A percentile compares a stretch with the other conserved stretches of the same genome.
Evolutionary conservation across 2,888 invertebrate species (phyloP).

Genomic region (Criorhina ranunculi): DNA sequence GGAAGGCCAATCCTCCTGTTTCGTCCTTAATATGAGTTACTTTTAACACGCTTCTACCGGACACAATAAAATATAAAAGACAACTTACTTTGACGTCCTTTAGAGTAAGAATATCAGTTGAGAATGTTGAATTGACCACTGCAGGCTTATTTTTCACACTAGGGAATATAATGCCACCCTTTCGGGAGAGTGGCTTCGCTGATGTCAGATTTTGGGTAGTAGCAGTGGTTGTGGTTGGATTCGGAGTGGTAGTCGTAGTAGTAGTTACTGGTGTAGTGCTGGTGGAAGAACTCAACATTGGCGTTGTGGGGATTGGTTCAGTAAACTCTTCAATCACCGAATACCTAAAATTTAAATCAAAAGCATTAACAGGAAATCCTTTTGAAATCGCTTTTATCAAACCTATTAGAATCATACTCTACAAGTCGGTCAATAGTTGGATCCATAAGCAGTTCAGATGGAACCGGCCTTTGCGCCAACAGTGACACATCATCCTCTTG

Average conservation of each 20-base stretch:
- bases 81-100: constrained; percentile 93
- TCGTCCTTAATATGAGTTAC: too few species aligned
- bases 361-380: constrained; percentile 22
- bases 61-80: not conserved
- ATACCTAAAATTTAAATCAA: constrained; percentile 79
- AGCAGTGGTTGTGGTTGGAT: constrained; percentile 70
- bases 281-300: constrained; percentile 73
- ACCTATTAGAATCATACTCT: constrained; percentile 91
- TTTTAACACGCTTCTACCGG: too few species aligned
- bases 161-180: constrained; percentile 95
- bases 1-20: too few species aligned
- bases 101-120: constrained; percentile 90
- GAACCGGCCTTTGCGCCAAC: constrained; percentile 90
- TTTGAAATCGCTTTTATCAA: constrained; percentile 75
- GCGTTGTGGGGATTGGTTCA: constrained; percentile 80
- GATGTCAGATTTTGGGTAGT: constrained; percentile 78
- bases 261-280: constrained; percentile 77
- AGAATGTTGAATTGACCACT: constrained; percentile 93
- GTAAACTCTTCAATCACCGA: constrained; percentile 83
- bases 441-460: constrained; percentile 90
- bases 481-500: constrained; percentile 93
- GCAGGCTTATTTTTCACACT: constrained; percentile 96
- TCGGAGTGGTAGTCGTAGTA: constrained; percentile 79
- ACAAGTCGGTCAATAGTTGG: constrained; percentile 92
- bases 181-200: constrained; percentile 86